Evolutionary conservation across 2,888 invertebrate genomes (phyloP), one percentile per base, ranked within the genome.

Genomic region (Tetramorium bicarinatum): DNA sequence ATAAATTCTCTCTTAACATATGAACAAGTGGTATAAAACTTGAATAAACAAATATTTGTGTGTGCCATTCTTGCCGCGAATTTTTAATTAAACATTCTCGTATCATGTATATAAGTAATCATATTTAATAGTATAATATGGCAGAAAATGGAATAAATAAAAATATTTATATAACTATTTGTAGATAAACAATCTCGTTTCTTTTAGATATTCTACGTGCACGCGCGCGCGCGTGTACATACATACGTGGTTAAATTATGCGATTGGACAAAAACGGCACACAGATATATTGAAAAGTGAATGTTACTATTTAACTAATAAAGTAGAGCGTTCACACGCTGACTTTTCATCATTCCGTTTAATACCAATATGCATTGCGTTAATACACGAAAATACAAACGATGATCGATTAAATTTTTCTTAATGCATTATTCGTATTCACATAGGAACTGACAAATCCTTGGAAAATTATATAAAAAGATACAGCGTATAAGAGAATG

Each of bases 391-490:
- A 71, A 67, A 41, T 84, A 59, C 66, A 81, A 82, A 59, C 79
- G 21, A 87, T 34, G 69, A 75, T 83, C 74, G 64, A 86, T 87
- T 87, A 84, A 87, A 84, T 76, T 74, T 84, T 84, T 84, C 67
- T 85, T 84, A 77, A 84, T 85, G 67, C 69, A 74, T 82, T 71
- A 83, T 86, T 84, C 69, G 59, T 80, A 82, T 82, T 83, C 77
- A 83, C 76, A 87, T 89, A 90, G 91, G 90, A 91, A 90, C 91
- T 89, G 87, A 91, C 84, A 82, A 86, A 87, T 89, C 82, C 83
- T 84, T 86, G 87, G 76, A 83, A 90, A 87, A 87, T 79, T 80
- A 85, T 87, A 87, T 82, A 86, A 87, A 88, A 89, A 85, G 64
- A 62, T 79, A 85, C 38, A 86, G 86, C 85, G 83, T 85, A 83